Evolutionary conservation across 1,140 invertebrate genomes (phyloP).

Genomic region (Rhagoletis zephyria): DNA sequence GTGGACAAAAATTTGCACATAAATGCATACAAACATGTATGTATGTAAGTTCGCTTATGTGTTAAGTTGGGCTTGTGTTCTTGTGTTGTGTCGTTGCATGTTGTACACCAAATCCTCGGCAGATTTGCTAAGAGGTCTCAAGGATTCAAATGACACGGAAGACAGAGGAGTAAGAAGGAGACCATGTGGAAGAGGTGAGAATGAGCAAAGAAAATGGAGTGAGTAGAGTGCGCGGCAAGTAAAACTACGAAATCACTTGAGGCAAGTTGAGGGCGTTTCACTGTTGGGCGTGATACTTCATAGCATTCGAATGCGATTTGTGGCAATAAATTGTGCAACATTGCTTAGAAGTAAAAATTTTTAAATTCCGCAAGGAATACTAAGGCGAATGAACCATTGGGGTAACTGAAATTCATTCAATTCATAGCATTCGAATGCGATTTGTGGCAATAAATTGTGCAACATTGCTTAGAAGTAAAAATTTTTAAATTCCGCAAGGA

Average conservation of each 20-base stretch:
- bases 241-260: neutral
- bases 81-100: neutral
- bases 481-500: constrained; percentile 12
- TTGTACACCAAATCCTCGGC: constrained; percentile 9
- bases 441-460: constrained; percentile 41
- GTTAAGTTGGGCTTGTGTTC: no score
- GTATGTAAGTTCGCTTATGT: neutral
- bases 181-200: neutral
- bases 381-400: neutral
- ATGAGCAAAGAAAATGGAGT: neutral
- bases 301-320: constrained; percentile 36
- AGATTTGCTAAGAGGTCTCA: constrained; percentile 12
- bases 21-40: neutral
- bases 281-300: neutral
- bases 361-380: constrained; percentile 3
- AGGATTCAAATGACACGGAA: neutral
- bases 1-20: no score
- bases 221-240: neutral
- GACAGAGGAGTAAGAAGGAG: neutral
- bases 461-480: constrained; percentile 20
- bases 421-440: constrained; percentile 31
- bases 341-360: constrained; percentile 13
- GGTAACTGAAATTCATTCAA: neutral
- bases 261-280: neutral
- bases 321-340: constrained; percentile 38